These are phyloP conservation scores for Linepithema humile DNA, from an alignment of 1,140 invertebrate species.

Conservation along the genomic window DNA sequence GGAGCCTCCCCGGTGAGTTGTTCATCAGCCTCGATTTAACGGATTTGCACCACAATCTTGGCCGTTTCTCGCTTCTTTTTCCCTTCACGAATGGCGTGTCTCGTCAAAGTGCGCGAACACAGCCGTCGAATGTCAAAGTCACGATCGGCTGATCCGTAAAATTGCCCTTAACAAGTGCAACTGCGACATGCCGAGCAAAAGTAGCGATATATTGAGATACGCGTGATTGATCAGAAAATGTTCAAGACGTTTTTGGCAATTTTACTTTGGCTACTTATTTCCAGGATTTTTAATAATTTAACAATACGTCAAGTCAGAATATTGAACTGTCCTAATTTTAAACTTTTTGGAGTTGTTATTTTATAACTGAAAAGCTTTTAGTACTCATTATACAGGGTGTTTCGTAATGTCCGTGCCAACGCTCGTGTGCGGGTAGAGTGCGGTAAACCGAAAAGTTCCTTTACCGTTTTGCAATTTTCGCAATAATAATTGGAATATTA, in stretches of 20 bases:
- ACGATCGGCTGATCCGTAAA: constrained; percentile 15
- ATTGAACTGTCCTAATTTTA: not conserved
- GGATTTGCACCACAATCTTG: constrained; percentile 54
- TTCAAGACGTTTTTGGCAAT: not conserved
- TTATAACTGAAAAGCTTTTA: constrained; percentile 10
- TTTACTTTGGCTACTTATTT: not conserved
- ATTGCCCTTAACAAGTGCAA: not conserved
- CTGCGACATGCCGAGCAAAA: not conserved
- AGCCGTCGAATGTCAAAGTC: not conserved
- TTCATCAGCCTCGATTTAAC: constrained; percentile 63
- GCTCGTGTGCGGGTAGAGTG: too few relatives aligned
- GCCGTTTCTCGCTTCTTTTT: constrained; percentile 48
- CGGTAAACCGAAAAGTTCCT: too few relatives aligned
- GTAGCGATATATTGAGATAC: not conserved
- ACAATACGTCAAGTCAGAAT: not conserved
- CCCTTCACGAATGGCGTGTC: not conserved
- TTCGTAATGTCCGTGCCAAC: too few relatives aligned
- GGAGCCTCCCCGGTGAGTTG: constrained; percentile 3
- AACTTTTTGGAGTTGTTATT: not conserved
- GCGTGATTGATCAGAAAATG: not conserved
- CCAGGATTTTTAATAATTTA: not conserved
- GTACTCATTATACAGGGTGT: too few relatives aligned
- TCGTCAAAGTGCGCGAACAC: not conserved
- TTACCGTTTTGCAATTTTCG: too few relatives aligned
- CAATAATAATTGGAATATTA: too few relatives aligned